Conservation (phyloP, 64 coral and sea anemone genomes). For the Montipora cactus region DNA sequence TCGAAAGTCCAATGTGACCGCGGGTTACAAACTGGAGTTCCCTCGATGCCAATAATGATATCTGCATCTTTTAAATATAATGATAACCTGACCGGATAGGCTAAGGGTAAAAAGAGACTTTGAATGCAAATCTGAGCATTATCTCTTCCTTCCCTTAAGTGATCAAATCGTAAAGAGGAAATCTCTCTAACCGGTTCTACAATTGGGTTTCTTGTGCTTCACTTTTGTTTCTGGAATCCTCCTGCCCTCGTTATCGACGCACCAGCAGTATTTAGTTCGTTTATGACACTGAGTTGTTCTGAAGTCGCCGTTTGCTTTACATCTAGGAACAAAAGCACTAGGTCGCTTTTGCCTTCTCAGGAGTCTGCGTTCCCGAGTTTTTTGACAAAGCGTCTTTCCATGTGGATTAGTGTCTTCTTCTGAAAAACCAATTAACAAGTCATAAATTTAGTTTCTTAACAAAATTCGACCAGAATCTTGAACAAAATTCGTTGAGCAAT, state of each 20-base stretch:
- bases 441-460: not conserved
- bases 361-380: slow-evolving; percentile 43
- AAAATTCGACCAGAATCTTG: too few species aligned
- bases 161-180: not conserved
- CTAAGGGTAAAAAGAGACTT: too few species aligned
- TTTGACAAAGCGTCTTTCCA: slow-evolving; percentile 34
- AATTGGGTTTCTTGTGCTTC: slow-evolving; percentile 31
- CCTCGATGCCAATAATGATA: too few species aligned
- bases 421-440: not conserved
- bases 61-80: too few species aligned
- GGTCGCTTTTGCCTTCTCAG: not conserved
- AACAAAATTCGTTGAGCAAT: too few species aligned
- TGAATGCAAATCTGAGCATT: too few species aligned
- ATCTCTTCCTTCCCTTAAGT: too few species aligned
- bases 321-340: slow-evolving; percentile 36
- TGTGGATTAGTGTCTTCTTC: not conserved
- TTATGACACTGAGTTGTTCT: slow-evolving; percentile 49
- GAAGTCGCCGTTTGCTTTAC: slow-evolving; percentile 69
- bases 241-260: slow-evolving; percentile 57
- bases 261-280: slow-evolving; percentile 66
- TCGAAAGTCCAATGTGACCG: too few species aligned
- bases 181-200: slow-evolving; percentile 44
- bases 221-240: slow-evolving; percentile 61
- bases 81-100: too few species aligned
- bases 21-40: too few species aligned